Base-by-base conservation (phyloP, 2,888 invertebrate species). In the Eupithecia subumbrata region DNA sequence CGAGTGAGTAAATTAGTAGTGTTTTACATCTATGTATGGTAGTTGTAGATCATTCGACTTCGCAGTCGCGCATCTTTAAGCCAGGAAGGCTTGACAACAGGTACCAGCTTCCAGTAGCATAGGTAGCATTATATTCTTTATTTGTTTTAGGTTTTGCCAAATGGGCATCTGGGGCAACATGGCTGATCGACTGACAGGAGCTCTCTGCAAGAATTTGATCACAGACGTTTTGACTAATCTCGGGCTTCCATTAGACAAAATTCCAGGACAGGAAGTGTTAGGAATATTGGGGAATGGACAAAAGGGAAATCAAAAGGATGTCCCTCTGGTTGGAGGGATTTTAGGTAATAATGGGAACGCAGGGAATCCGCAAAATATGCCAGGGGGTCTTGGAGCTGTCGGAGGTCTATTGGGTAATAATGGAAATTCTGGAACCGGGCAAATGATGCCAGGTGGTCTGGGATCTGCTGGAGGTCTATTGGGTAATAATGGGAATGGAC, bases 161-260 rank as follows among this genome's bases (percentile, higher is more conserved):
- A 96, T 97, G 95, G 97, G 96, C 9, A 86, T 97, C 11, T 97
- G 97, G 97, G 95, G 96, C 5, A 96, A 96, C 77, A 92, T 96
- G 74, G 93, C 91, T 0, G 95, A 96, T 74, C 89, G 96, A 78
- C 85, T 97, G 30, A 92, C 95, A 74, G 95, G 95, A 40, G 85
- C 93, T 1, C 83, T 95, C 3, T 97, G 97, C 83, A 91, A 93
- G 81, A 90, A 92, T 56, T 71, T 92, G 12, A 84, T 95, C 8
- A 90, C 89, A 12, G 83, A 89, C 67, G 71, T 94, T 52, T 79
- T 93, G 30, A 67, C 63, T n/a, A 74, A 69, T 0, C 22, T 45
- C 16, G 74, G 66, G 8, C 40, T 74, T 71, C 71, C 71, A 63
- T 40, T 74, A 22, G 70, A 48, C 34, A 69, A 72, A 30, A n/a